Evolutionary conservation across 1,140 invertebrate genomes (phyloP), one percentile per base, ranked within the genome.

Genomic region (Oscheius sp.): DNA sequence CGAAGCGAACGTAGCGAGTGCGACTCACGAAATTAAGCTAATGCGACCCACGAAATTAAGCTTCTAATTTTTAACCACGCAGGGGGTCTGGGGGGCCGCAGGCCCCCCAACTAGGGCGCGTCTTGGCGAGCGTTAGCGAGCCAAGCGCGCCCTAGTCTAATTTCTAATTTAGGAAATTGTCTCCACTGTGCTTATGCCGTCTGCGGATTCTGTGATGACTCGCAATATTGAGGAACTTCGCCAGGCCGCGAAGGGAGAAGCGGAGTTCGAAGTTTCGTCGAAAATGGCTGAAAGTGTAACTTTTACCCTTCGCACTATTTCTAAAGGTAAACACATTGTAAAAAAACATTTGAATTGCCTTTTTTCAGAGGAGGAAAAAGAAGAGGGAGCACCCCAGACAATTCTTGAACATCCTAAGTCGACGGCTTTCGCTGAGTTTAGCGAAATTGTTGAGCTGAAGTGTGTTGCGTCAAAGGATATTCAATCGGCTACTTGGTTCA

Each of bases 401-500:
- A 70, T 70, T 26, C 4, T 70, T 13, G 55, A 70, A 29, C 52
- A 70, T 70, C 68, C 68, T 10, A 29, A 61, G 45, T 38, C 68
- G 10, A 26, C 38, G 18, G 38, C 42, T 20, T 31, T 70, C n/a
- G 34, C 42, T 36, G 28, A 42, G 31, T 58, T 70, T 28, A 23
- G 35, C 32, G 52, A 55, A 7, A 55, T 35, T 34, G 68, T 70
- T 10, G 31, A 34, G 52, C 10, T 70, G 10, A 70, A 46, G 28
- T 70, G 68, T 29, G 32, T 18, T 31, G 55, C 68, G 2, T 32
- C 31, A 31, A 26, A 28, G 4, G 42, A 42, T 23, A 67, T 73
- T 29, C 36, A 18, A n/a, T 36, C 38, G 26, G 71, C 64, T 15
- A 32, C 23, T 26, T 73, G 71, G 71, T 73, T 73, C 71, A 52